Evolutionary conservation across 2,113 vertebrate species (phyloP), one percentile per base, ranked within the genome.

Genomic region (Anhinga rufa): DNA sequence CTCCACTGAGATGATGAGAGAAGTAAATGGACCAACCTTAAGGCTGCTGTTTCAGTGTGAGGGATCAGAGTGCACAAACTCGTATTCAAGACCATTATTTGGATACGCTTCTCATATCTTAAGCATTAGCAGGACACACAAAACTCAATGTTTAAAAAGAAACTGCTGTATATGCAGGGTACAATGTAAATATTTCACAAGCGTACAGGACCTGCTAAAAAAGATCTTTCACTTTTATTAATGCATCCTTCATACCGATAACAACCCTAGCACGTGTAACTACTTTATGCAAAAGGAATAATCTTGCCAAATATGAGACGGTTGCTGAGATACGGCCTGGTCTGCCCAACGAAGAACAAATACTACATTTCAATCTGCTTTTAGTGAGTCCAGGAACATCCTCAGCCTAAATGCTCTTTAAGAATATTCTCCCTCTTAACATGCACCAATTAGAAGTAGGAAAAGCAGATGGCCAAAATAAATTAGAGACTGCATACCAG

Each of bases 381-480:
- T 92, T 76, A 91, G 54, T 42, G 58, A 84, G 65, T 82, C 76
- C 91, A 76, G 89, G 74, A 97, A 46, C 62, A 87, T 91, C 29
- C 60, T 89, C 54, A 66, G 84, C 70, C 62, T 91, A 93, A 93
- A 84, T 0, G 12, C 49, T 93, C 52, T 92, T 91, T 69, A 82
- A 85, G 86, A 84, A 54, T 81, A 66, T 87, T 82, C 68, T 89
- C 22, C 51, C 24, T 75, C 77, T 75, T 91, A 76, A 79, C 62
- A 46, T 3, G 1, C 32, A 94, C 81, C 88, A 96, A 92, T 95
- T 96, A 95, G 74, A 92, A 83, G 88, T 22, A 96, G 81, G 44
- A 93, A 93, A 86, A 94, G 65, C 97, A 97, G 96, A 97, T 96
- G 96, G 95, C 29, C 78, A 66, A 97, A 97, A 92, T 89, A 96